phyloP scores from a whole-genome alignment of 2,113 vertebrate genomes.

The Nothoprocta perdicaria region DNA sequence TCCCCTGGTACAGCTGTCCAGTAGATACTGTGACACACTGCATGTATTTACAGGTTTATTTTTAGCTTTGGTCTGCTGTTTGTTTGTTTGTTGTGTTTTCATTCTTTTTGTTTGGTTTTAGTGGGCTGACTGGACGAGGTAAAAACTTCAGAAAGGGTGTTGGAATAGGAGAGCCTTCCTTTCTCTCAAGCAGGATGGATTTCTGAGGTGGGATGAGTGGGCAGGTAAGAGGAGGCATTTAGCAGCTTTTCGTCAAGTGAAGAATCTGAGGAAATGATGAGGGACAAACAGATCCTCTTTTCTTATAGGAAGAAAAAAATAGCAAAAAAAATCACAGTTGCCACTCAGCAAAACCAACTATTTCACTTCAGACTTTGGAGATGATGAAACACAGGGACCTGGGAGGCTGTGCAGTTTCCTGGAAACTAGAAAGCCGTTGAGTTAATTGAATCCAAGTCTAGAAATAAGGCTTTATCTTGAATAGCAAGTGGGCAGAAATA shows the following conservation, averaged over 20 bases:
- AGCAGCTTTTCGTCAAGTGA: background rate
- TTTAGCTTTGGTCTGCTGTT: background rate
- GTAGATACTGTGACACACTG: background rate
- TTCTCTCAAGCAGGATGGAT: background rate
- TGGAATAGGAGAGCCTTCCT: background rate
- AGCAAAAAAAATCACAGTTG: background rate
- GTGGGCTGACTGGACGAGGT: background rate
- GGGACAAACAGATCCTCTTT: background rate
- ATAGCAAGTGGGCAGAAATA: background rate
- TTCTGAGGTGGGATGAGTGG: background rate
- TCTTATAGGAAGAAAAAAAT: background rate
- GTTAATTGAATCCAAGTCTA: background rate
- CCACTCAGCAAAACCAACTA: background rate
- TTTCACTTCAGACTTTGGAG: background rate
- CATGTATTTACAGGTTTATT: background rate
- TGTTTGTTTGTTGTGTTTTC: no score
- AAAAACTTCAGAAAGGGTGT: background rate
- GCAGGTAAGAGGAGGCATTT: background rate
- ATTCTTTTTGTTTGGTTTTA: no score
- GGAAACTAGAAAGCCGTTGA: background rate
- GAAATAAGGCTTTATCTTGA: background rate
- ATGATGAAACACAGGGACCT: background rate
- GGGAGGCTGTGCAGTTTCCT: background rate
- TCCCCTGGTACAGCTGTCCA: background rate
- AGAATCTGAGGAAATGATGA: background rate